Evolutionary conservation across 2,797 vertebrate genomes (phyloP).

Genomic region (Thamnophis elegans): DNA sequence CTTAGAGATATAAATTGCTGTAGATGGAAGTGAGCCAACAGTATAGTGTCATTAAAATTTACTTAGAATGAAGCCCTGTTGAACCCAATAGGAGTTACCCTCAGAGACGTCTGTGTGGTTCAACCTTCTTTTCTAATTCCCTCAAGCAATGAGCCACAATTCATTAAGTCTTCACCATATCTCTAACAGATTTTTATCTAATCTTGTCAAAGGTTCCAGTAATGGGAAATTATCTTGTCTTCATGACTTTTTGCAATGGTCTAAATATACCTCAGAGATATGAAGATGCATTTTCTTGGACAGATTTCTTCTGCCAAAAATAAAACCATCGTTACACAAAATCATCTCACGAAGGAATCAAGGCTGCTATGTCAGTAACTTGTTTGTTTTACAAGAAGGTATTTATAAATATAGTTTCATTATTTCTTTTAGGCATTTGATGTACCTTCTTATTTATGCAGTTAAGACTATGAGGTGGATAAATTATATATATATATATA

Average conservation of each 20-base stretch:
- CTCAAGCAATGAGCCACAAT: not conserved
- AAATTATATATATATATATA: not conserved
- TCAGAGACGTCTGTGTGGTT: not conserved
- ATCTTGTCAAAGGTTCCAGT: conserved; percentile 12
- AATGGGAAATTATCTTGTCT: not conserved
- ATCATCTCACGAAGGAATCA: not conserved
- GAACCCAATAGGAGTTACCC: not conserved
- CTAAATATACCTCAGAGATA: not conserved
- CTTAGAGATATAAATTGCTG: not conserved
- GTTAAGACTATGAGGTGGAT: not conserved
- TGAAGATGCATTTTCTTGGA: not conserved
- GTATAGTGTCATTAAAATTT: not conserved
- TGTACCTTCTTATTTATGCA: not conserved
- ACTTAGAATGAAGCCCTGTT: not conserved
- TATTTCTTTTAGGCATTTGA: not conserved
- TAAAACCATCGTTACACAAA: not conserved
- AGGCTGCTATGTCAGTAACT: not conserved
- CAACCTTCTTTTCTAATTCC: not conserved
- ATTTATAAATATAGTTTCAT: not conserved
- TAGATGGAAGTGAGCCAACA: not conserved
- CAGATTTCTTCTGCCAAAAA: not conserved
- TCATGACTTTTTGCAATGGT: not conserved
- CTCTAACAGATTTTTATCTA: conserved; percentile 8
- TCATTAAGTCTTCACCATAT: not conserved
- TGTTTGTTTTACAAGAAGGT: not conserved